phyloP scores from a whole-genome alignment of 2,888 invertebrate genomes.

The Cataglyphis albicans region DNA sequence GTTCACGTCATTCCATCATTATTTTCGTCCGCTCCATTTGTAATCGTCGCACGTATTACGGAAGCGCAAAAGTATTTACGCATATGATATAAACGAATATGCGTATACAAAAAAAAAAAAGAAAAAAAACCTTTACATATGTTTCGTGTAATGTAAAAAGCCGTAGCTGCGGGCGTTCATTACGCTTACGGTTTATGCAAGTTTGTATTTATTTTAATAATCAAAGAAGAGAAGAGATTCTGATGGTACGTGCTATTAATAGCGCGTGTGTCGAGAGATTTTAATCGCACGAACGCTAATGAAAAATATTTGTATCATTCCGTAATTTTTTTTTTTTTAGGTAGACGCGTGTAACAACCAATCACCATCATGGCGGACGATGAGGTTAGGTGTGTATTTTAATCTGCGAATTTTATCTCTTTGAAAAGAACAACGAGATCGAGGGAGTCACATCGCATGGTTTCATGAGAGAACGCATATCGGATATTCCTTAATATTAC shows the following conservation, averaged over 20 bases:
- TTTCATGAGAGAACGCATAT: background rate
- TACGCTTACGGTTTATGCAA: slow-evolving; percentile 28
- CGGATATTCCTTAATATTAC: slow-evolving; percentile 18
- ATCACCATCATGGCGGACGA: slow-evolving; percentile 94
- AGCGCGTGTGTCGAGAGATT: slow-evolving; percentile 13
- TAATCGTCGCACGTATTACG: background rate
- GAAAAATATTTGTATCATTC: slow-evolving; percentile 9
- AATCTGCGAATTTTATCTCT: background rate
- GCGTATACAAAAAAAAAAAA: background rate
- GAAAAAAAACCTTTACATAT: background rate
- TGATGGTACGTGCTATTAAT: slow-evolving; percentile 23
- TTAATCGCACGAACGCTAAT: background rate
- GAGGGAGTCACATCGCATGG: background rate
- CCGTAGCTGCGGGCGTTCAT: slow-evolving; percentile 1
- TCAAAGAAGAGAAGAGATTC: background rate
- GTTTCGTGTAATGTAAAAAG: background rate
- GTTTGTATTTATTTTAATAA: slow-evolving; percentile 53
- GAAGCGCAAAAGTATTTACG: background rate
- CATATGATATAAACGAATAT: background rate
- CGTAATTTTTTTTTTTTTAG: slow-evolving; percentile 86
- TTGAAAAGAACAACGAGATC: background rate
- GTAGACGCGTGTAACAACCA: slow-evolving; percentile 87
- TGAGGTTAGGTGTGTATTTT: slow-evolving; percentile 94
- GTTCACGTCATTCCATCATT: slow-evolving; percentile 12
- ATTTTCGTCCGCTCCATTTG: slow-evolving; percentile 26